Evolutionary conservation across 53 echinoderm and acorn worm genomes (phyloP), one percentile per base, ranked within the genome.

Genomic region (Glandiceps talaboti): DNA sequence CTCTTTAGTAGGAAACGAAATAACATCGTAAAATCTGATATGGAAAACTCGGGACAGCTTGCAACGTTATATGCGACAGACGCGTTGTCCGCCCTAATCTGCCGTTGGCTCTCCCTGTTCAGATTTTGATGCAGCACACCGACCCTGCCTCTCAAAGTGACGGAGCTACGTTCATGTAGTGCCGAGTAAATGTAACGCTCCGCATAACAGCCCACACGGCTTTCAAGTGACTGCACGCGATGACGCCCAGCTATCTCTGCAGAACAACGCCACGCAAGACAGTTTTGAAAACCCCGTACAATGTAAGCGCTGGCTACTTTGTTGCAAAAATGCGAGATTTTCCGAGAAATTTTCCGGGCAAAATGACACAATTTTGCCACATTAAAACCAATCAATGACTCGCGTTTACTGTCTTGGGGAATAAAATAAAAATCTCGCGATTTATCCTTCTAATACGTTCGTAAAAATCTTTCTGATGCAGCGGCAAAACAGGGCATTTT

Each of bases 161-260:
- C 64, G 64, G 64, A 45, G 64, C 64, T 45, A 45, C 64, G 64
- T 45, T 45, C 64, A 45, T 20, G 64, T 20, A 45, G 20, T 45
- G 64, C 64, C 64, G 64, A 45, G 64, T 45, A 45, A 45, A 45
- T 45, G 64, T 45, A 45, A 45, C 64, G 64, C 64, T 45, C 64
- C 64, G 64, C 64, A 45, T 20, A 45, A 6, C 64, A 45, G 64
- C 64, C 64, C 64, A 45, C 64, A 45, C 64, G 20, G 64, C 20
- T 12, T 20, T 45, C 6, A 6, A 6, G 20, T 45, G 64, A 6
- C 64, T 12, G 6, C 64, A 45, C 64, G 64, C 64, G 64, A 45
- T 45, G 64, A 45, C 64, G 64, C 64, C 20, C 6, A 45, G 64
- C 64, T 45, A 12, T n/a, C n/a, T 45, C 64, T 45, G 64, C 64